Conservation (phyloP, 2,113 vertebrate species). For the Perognathus longimembris region DNA sequence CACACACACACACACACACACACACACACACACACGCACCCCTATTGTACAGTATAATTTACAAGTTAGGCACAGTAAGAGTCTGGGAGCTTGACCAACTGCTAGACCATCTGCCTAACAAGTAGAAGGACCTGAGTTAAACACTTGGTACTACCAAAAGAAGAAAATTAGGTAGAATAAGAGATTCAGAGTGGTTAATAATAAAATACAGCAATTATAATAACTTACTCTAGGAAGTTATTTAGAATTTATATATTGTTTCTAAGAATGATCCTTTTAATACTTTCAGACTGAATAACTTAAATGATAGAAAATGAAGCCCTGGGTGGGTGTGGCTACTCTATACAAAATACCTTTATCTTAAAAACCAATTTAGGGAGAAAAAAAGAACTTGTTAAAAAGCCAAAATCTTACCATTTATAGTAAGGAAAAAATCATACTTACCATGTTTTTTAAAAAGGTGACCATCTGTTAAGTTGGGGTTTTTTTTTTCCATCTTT, state of each 20-base stretch:
- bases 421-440: neutral
- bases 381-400: neutral
- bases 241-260: neutral
- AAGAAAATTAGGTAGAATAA: neutral
- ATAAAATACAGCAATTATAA: neutral
- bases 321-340: too few species aligned
- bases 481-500: constrained; percentile 10
- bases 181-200: neutral
- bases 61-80: neutral
- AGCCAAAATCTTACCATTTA: neutral
- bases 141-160: too few species aligned
- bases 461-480: constrained; percentile 75
- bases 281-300: neutral
- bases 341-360: neutral
- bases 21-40: too few species aligned
- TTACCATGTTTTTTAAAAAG: constrained; percentile 61
- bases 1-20: too few species aligned
- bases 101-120: too few species aligned
- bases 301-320: neutral
- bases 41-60: neutral
- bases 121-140: too few species aligned
- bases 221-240: neutral
- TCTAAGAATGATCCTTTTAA: neutral
- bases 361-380: neutral
- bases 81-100: too few species aligned